Evolutionary conservation across 1,140 invertebrate species (phyloP).

Genomic region (Lethrus apterus): DNA sequence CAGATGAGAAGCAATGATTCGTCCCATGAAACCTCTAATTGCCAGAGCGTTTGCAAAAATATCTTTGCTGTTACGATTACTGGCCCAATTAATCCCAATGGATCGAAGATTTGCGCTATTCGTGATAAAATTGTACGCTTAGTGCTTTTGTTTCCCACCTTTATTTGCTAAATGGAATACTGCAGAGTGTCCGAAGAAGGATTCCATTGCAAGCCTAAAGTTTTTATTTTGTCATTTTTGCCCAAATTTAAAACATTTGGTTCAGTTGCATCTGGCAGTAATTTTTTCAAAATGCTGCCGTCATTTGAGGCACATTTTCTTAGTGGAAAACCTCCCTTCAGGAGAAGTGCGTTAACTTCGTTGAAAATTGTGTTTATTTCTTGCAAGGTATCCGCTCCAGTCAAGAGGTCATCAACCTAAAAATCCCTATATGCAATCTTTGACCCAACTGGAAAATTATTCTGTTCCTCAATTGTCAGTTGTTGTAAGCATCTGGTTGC

Average conservation of each 20-base stretch:
- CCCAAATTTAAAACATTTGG: neutral
- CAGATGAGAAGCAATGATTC: too few species aligned
- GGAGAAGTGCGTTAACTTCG: slow-evolving; percentile 15
- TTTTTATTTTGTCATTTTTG: neutral
- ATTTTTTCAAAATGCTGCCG: neutral
- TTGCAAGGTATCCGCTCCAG: slow-evolving; percentile 26
- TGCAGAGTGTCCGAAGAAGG: neutral
- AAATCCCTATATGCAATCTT: slow-evolving; percentile 34
- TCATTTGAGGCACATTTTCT: slow-evolving; percentile 28
- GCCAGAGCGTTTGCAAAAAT: too few species aligned
- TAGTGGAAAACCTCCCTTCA: slow-evolving; percentile 19
- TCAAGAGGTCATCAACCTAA: slow-evolving; percentile 42
- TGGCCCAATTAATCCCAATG: neutral
- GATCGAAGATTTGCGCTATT: neutral
- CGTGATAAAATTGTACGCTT: too few species aligned
- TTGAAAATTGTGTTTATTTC: slow-evolving; percentile 2
- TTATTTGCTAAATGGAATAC: slow-evolving; percentile 5
- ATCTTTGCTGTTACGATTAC: too few species aligned
- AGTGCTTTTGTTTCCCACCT: too few species aligned
- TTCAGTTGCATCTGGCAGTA: neutral
- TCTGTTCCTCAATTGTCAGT: slow-evolving; percentile 22
- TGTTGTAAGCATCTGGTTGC: slow-evolving; percentile 29
- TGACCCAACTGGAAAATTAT: slow-evolving; percentile 20
- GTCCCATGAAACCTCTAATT: too few species aligned
- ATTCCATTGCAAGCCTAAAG: slow-evolving; percentile 3